These are phyloP conservation scores for Oreocharis arfaki DNA, from an alignment of 2,113 vertebrate genomes.

Conservation along the genomic window DNA sequence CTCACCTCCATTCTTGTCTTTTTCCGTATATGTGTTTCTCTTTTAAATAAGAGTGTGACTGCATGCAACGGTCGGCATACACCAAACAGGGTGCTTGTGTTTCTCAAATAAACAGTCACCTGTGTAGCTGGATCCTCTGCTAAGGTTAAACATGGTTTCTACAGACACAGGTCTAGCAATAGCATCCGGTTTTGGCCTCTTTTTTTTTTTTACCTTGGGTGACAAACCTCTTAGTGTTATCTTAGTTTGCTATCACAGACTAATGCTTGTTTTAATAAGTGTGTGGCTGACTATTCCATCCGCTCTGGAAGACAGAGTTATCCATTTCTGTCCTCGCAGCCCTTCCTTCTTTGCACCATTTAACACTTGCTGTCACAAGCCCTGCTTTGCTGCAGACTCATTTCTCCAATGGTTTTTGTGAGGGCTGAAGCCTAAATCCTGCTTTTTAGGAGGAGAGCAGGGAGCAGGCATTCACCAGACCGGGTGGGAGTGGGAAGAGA, in stretches of 20 bases:
- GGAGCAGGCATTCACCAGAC: not conserved
- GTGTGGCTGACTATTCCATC: not conserved
- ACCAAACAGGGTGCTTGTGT: not conserved
- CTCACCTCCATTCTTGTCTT: constrained; percentile 35
- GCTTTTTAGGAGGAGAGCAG: not conserved
- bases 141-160: constrained; percentile 19
- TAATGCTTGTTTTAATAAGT: constrained; percentile 38
- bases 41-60: not conserved
- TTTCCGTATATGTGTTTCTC: not conserved
- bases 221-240: constrained; percentile 24
- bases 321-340: not conserved
- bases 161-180: not conserved
- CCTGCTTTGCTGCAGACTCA: not conserved
- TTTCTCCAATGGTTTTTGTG: not conserved
- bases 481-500: not conserved
- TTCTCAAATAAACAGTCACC: not conserved
- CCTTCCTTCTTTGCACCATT: not conserved
- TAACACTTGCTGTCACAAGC: not conserved
- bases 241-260: constrained; percentile 29
- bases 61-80: not conserved
- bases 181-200: not conserved
- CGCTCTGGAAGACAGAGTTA: not conserved
- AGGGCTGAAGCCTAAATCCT: not conserved
- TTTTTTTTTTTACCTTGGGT: not conserved
- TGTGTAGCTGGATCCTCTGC: not conserved